Conservation (phyloP, 1,140 invertebrate genomes). For the silkworm (Bombyx mori) region DNA sequence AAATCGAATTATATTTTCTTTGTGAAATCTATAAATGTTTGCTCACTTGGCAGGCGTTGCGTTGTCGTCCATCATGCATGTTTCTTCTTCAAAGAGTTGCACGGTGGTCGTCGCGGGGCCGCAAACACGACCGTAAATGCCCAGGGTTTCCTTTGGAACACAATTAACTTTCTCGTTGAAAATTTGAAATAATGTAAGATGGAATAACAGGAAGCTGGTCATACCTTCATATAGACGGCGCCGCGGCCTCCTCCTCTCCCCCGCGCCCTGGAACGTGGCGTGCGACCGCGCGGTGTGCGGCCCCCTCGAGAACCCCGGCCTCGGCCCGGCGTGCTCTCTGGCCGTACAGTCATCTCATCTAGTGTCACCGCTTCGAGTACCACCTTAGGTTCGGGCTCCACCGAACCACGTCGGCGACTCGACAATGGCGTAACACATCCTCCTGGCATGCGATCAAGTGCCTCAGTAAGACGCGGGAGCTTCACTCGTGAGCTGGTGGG, state of each 20-base stretch:
- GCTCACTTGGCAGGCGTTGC: slow-evolving; percentile 67
- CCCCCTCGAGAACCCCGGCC: slow-evolving; percentile 32
- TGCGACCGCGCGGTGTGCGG: slow-evolving; percentile 33
- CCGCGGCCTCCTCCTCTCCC: slow-evolving; percentile 50
- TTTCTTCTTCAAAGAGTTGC: slow-evolving; percentile 87
- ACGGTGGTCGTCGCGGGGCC: slow-evolving; percentile 67
- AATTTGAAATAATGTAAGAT: background rate
- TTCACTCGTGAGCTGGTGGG: slow-evolving; percentile 57
- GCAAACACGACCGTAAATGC: slow-evolving; percentile 60
- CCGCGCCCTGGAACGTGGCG: slow-evolving; percentile 34
- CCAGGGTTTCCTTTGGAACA: slow-evolving; percentile 54
- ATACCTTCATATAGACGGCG: slow-evolving; percentile 62
- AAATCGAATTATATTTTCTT: no score
- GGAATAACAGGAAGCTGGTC: slow-evolving; percentile 1
- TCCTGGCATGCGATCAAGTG: slow-evolving; percentile 52
- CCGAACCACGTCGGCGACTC: slow-evolving; percentile 36
- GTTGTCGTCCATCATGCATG: slow-evolving; percentile 87
- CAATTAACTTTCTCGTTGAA: slow-evolving; percentile 1
- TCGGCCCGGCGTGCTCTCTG: slow-evolving; percentile 34
- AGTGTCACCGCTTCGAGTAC: slow-evolving; percentile 33
- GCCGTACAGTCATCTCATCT: slow-evolving; percentile 38
- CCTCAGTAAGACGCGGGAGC: slow-evolving; percentile 58
- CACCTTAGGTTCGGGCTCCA: slow-evolving; percentile 35
- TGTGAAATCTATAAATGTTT: background rate
- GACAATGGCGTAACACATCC: slow-evolving; percentile 47